Evolutionary conservation across 2,113 vertebrate species (phyloP), one percentile per base, ranked within the genome.

Genomic region (Podocnemis expansa): DNA sequence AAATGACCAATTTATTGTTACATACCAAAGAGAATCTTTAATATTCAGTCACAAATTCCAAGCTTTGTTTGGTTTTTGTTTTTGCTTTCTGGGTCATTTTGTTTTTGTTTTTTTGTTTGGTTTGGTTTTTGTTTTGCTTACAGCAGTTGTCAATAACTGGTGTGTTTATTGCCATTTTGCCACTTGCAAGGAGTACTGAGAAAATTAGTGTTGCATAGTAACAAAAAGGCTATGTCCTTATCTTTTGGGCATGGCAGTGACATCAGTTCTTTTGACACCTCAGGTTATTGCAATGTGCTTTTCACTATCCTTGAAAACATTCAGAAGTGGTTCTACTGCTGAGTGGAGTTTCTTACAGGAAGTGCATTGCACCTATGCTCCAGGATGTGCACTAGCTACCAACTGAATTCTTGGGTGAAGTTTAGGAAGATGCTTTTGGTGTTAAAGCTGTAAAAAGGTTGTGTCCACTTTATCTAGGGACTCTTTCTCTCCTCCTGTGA

Each of bases 201-300:
- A 29, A 81, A 94, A 91, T 58, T 55, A 17, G 81, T 78, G 83
- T 60, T 60, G 27, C 56, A 60, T 29, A 29, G 31, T 34, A 17
- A 34, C 16, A 63, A 88, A 96, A 87, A 92, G 24, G 12, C 88
- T 89, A 16, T 92, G 43, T 47, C 80, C 5, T 43, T 93, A 14
- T 95, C 86, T 92, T 94, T 95, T 95, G 85, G 82, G 58, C 91
- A 88, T 49, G 1, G 47, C 55, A 34, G 10, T 95, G 54, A 93
- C 89, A 55, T 85, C 85, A 93, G 91, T 88, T 27, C 80, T 94
- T 80, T 73, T 90, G 41, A 89, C 80, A 8, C 31, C 60, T 63
- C 55, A 24, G 25, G 16, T 70, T 83, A 55, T 89, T 96, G 60
- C 63, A 70, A 5, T 76, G 2, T 80, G 55, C 85, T 90, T 76